These are phyloP conservation scores for Irena cyanogastra DNA, from an alignment of 2,113 vertebrate genomes.

Conservation along the genomic window DNA sequence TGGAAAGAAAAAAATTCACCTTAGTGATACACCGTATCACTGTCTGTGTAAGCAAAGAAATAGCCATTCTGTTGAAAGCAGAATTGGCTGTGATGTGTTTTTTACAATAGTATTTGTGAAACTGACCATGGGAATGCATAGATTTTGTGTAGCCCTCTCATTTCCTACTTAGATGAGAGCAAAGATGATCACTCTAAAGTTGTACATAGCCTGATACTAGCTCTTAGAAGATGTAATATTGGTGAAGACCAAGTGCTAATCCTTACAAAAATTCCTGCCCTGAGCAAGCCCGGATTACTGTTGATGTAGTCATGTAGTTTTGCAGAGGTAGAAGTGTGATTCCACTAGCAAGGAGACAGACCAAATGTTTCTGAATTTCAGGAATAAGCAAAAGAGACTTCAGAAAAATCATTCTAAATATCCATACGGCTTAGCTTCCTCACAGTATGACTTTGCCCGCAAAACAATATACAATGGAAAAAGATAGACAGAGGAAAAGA, in stretches of 20 bases:
- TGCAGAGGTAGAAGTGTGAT: background rate
- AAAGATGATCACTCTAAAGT: background rate
- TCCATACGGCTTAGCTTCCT: background rate
- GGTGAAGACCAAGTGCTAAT: background rate
- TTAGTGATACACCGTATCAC: accelerated
- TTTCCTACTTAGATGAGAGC: background rate
- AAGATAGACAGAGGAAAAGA: background rate
- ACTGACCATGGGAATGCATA: background rate
- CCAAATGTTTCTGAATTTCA: background rate
- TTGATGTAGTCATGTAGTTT: background rate
- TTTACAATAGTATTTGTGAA: background rate
- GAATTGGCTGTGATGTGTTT: background rate
- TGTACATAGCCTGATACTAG: background rate
- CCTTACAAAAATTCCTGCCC: background rate
- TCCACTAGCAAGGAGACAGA: background rate
- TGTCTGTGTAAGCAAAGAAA: background rate
- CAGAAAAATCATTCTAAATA: background rate
- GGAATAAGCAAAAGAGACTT: background rate
- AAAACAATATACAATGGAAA: background rate
- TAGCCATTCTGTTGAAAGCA: background rate
- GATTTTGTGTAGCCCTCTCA: background rate
- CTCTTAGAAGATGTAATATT: background rate
- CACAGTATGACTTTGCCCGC: background rate
- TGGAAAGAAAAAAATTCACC: background rate
- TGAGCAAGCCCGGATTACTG: background rate